A percentile compares a stretch with the other conserved stretches of the same genome.
phyloP scores from a whole-genome alignment of 2,113 vertebrate genomes.

The Camelus dromedarius region DNA sequence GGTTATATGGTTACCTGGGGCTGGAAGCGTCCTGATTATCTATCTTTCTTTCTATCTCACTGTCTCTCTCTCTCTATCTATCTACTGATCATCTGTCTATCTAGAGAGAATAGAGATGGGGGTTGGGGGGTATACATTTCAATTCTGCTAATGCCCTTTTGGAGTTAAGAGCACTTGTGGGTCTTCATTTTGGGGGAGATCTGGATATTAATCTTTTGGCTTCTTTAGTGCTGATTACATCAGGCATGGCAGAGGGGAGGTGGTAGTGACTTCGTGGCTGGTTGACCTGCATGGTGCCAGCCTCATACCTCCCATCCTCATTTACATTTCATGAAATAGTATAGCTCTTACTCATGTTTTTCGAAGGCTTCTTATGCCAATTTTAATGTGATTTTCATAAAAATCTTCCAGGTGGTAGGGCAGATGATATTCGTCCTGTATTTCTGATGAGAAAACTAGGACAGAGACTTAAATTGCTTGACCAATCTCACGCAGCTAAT shows the following conservation, averaged over 20 bases:
- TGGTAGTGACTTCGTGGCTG: background rate
- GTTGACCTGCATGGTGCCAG: background rate
- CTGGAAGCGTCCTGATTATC: background rate
- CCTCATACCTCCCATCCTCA: background rate
- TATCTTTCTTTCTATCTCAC: background rate
- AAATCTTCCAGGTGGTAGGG: background rate
- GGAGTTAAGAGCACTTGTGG: background rate
- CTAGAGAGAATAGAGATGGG: background rate
- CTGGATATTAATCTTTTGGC: background rate
- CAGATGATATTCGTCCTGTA: constrained; percentile 16
- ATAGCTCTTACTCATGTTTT: background rate
- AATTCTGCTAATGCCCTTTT: background rate
- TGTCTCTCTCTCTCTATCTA: background rate
- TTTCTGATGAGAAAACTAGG: constrained; percentile 77
- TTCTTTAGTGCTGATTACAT: background rate
- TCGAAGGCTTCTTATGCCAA: background rate
- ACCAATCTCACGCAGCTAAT: constrained; percentile 70
- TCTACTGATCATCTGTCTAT: background rate
- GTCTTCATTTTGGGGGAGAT: background rate
- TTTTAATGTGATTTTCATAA: background rate
- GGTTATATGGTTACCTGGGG: background rate
- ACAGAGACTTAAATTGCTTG: constrained; percentile 64
- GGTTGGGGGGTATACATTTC: background rate
- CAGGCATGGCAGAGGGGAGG: background rate
- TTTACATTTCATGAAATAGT: background rate